Evolutionary conservation across 2,888 invertebrate genomes (phyloP).

Genomic region (Bursaphelenchus okinawaensis): DNA sequence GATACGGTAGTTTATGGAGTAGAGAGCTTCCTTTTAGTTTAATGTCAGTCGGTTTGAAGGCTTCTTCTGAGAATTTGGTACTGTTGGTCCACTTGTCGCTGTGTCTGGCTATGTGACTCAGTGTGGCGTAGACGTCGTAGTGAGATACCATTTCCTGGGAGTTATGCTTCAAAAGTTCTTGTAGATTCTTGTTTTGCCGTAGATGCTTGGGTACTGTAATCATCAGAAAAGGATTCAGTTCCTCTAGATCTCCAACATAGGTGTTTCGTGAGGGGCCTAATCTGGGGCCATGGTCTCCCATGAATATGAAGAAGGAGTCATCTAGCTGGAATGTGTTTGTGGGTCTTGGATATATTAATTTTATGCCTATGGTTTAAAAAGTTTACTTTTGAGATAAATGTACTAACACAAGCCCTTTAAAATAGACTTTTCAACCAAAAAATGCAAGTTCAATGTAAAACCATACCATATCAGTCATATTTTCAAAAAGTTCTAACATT

Average conservation of each 20-base stretch:
- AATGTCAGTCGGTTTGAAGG: background rate
- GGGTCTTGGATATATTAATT: too few relatives aligned
- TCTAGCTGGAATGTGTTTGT: background rate
- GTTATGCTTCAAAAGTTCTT: background rate
- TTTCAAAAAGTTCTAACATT: background rate
- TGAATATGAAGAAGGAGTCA: background rate
- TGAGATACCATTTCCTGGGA: background rate
- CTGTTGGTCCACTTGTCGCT: background rate
- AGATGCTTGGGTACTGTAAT: background rate
- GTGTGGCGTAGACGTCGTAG: background rate
- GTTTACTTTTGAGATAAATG: too few relatives aligned
- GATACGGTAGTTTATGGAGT: slow-evolving; percentile 27
- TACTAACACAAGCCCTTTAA: too few relatives aligned
- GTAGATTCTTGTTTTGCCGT: background rate
- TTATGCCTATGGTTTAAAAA: too few relatives aligned
- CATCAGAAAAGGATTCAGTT: background rate
- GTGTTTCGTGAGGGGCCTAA: background rate
- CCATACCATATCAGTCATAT: background rate
- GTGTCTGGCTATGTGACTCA: too few relatives aligned
- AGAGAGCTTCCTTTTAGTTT: slow-evolving; percentile 29
- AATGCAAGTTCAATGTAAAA: too few relatives aligned
- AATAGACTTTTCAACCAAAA: too few relatives aligned
- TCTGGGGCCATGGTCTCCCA: slow-evolving; percentile 1
- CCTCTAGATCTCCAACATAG: background rate
- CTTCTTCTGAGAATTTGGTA: background rate